These are phyloP conservation scores for Liodrosophila aerea DNA, from an alignment of 2,888 invertebrate species.

Conservation along the genomic window DNA sequence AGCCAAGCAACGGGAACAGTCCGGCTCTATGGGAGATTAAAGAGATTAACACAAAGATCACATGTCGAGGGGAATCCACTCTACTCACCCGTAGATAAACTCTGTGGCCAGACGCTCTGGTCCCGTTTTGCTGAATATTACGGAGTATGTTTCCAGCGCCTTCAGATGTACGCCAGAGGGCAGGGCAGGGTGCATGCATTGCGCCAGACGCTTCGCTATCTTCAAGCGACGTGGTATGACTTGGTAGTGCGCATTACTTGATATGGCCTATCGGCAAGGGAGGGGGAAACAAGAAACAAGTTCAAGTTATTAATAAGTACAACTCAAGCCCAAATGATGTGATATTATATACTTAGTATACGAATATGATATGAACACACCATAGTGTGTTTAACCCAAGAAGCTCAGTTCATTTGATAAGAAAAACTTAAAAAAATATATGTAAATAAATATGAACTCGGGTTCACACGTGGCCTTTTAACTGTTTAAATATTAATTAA, in stretches of 20 bases:
- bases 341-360: too few species aligned
- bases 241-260: conserved; percentile 90
- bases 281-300: too few species aligned
- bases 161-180: conserved; percentile 96
- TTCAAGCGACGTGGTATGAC: conserved; percentile 93
- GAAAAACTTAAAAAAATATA: too few species aligned
- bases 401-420: too few species aligned
- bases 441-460: too few species aligned
- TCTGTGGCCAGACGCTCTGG: conserved; percentile 90
- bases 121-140: conserved; percentile 94
- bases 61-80: not conserved
- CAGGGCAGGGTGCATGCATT: conserved; percentile 96
- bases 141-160: conserved; percentile 94
- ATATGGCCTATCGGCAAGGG: conserved; percentile 85
- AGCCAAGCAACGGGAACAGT: conserved; percentile 92
- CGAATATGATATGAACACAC: too few species aligned
- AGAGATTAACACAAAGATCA: not conserved
- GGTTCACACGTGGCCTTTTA: too few species aligned
- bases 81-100: conserved; percentile 90
- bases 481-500: too few species aligned
- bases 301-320: conserved; percentile 6
- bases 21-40: conserved; percentile 84
- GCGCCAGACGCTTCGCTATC: conserved; percentile 94
- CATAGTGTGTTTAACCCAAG: too few species aligned
- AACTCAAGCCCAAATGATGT: too few species aligned